A percentile compares a stretch with the other conserved stretches of the same genome.
Conservation (phyloP, 2,888 invertebrate species). For the Osmoderma eremita region DNA sequence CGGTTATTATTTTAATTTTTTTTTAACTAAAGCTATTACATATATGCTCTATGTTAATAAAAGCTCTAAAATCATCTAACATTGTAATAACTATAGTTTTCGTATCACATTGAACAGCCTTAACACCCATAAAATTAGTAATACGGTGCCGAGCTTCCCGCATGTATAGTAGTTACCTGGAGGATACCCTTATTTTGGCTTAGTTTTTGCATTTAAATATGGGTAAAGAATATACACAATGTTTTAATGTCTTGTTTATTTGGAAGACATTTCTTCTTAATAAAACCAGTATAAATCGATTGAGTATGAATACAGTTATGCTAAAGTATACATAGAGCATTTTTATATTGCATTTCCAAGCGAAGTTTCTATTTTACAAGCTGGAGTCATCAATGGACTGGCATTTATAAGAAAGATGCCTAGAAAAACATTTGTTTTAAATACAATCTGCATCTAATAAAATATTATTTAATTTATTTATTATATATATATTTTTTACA, state of each 20-base stretch:
- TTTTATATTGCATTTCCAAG: conserved; percentile 53
- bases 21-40: no score
- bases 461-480: conserved; percentile 38
- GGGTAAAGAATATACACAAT: conserved; percentile 26
- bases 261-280: conserved; percentile 64
- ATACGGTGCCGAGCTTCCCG: no score
- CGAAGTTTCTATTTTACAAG: conserved; percentile 55
- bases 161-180: no score
- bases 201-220: neutral
- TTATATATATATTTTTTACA: conserved; percentile 33
- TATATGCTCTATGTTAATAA: no score
- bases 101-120: no score
- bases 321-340: conserved; percentile 55
- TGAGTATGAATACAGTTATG: conserved; percentile 62
- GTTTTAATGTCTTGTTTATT: conserved; percentile 63
- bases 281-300: conserved; percentile 64
- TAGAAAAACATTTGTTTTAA: conserved; percentile 32
- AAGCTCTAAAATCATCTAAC: no score
- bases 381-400: conserved; percentile 41
- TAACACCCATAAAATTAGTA: no score
- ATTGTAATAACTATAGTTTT: no score
- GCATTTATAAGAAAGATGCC: conserved; percentile 36
- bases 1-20: no score
- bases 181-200: no score
- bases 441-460: conserved; percentile 41